phyloP scores from a whole-genome alignment of 2,888 invertebrate species.

The Caenorhabditis becei region DNA sequence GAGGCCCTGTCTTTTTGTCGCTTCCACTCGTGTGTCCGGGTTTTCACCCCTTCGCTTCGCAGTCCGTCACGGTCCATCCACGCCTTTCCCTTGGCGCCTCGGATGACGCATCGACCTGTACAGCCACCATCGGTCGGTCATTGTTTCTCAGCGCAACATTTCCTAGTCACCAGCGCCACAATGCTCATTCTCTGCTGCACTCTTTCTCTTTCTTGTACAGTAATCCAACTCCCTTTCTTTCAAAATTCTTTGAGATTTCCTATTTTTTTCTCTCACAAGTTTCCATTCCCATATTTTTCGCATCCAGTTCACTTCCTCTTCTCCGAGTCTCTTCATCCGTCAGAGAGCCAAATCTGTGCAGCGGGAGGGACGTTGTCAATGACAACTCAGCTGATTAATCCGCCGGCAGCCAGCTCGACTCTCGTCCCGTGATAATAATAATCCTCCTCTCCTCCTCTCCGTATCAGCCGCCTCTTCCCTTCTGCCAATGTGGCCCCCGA shows the following conservation, averaged over 20 bases:
- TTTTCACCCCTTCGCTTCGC: slow-evolving; percentile 1
- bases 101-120: slow-evolving; percentile 30
- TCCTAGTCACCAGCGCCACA: background rate
- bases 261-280: background rate
- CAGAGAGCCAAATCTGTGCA: background rate
- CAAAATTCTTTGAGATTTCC: background rate
- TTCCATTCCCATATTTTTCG: background rate
- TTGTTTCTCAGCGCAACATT: slow-evolving; percentile 36
- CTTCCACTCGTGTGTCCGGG: slow-evolving; percentile 22
- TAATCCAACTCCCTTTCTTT: slow-evolving; percentile 32
- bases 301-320: background rate
- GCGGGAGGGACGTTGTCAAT: slow-evolving; percentile 33
- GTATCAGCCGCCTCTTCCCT: slow-evolving; percentile 1
- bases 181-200: background rate
- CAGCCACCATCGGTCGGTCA: background rate
- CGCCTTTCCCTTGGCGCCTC: slow-evolving; percentile 17
- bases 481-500: slow-evolving; percentile 4
- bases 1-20: slow-evolving; percentile 6
- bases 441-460: slow-evolving; percentile 14
- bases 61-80: slow-evolving; percentile 38
- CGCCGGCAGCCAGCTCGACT: slow-evolving; percentile 13
- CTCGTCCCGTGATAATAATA: slow-evolving; percentile 19
- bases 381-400: slow-evolving; percentile 57
- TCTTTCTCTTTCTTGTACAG: slow-evolving; percentile 18
- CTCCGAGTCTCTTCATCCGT: background rate